phyloP scores from a whole-genome alignment of 2,797 vertebrate species.

The Catamblyrhynchus diadema region DNA sequence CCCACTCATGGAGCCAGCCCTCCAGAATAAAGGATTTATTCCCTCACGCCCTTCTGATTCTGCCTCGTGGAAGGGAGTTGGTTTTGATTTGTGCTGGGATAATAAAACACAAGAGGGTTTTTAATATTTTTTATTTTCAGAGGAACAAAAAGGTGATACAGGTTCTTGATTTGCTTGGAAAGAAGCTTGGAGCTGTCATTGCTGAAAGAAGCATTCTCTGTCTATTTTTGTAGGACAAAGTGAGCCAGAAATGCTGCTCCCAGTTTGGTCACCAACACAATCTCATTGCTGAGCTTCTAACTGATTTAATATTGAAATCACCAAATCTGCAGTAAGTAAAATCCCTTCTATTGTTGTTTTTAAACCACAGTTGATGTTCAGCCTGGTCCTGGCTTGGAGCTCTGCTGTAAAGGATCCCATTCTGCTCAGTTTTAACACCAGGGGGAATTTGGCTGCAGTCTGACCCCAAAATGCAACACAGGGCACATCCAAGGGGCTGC shows the following conservation, averaged over 20 bases:
- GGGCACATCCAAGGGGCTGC: background rate
- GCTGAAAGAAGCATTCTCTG: background rate
- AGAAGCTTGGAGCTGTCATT: background rate
- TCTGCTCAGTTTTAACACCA: background rate
- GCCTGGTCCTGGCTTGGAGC: background rate
- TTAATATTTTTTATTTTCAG: background rate
- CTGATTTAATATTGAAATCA: background rate
- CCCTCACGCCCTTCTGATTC: background rate
- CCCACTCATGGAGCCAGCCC: background rate
- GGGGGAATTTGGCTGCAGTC: background rate
- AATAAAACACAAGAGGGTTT: background rate
- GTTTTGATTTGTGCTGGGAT: background rate
- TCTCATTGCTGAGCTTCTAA: constrained; percentile 70
- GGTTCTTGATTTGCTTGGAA: background rate
- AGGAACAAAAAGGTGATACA: background rate
- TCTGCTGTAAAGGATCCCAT: background rate
- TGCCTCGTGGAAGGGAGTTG: background rate
- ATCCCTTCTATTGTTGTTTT: background rate
- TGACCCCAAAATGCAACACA: background rate
- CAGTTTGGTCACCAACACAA: background rate
- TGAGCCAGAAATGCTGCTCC: background rate
- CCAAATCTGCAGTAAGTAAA: background rate
- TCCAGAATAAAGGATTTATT: background rate
- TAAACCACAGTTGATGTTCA: accelerated
- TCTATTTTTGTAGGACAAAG: background rate